phyloP scores from a whole-genome alignment of 53 echinoderm and acorn worm species.

The Paracentrotus lividus region DNA sequence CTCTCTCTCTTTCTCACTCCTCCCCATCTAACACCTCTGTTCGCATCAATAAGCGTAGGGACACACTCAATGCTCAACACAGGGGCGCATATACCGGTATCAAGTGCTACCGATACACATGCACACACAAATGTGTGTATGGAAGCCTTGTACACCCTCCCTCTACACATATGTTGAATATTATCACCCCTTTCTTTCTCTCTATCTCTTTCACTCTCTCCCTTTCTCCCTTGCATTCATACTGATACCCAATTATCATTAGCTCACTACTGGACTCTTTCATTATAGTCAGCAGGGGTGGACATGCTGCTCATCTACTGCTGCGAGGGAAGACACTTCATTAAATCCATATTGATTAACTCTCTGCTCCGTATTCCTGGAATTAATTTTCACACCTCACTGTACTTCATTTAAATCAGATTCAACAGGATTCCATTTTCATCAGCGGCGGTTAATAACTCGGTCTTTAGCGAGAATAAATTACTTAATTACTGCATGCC shows the following conservation, averaged over 20 bases:
- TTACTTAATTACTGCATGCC: neutral
- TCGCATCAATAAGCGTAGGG: constrained; percentile 27
- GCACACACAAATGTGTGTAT: constrained; percentile 11
- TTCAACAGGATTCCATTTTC: neutral
- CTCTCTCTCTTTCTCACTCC: constrained; percentile 53
- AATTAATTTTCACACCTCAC: constrained; percentile 49
- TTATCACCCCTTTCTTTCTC: constrained; percentile 10
- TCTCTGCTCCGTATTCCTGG: neutral
- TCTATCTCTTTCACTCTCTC: constrained; percentile 49
- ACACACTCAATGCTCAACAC: constrained; percentile 21
- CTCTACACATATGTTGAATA: constrained; percentile 23
- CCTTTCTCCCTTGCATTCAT: constrained; percentile 41
- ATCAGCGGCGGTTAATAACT: neutral
- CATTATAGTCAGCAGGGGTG: constrained; percentile 42
- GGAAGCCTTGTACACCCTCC: neutral
- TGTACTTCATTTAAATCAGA: neutral
- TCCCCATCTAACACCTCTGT: constrained; percentile 38
- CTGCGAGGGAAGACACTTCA: neutral
- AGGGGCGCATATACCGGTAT: neutral
- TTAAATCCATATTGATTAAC: constrained; percentile 55
- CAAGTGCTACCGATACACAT: neutral
- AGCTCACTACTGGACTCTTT: constrained; percentile 31
- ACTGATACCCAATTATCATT: constrained; percentile 46
- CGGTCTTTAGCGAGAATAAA: neutral
- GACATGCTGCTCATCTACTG: neutral